phyloP scores from a whole-genome alignment of 2,888 invertebrate genomes.

The Papilio elwesi region DNA sequence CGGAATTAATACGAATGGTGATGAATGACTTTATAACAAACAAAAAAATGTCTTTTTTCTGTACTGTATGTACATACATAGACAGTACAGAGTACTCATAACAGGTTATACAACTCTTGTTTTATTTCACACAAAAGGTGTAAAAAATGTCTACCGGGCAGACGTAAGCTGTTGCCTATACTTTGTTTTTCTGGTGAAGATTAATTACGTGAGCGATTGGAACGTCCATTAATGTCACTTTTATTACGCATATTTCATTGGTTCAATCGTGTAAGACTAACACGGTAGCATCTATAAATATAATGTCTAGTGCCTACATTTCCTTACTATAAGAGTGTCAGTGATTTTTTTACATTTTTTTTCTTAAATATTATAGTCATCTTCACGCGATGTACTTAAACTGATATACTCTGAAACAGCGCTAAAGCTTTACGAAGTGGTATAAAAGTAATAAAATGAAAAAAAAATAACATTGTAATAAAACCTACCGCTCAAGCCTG shows the following conservation, averaged over 20 bases:
- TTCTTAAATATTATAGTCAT: too few species aligned
- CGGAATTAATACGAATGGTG: too few species aligned
- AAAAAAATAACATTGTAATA: too few species aligned
- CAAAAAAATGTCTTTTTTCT: too few species aligned
- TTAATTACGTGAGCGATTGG: constrained; percentile 62
- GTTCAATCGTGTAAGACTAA: constrained; percentile 55
- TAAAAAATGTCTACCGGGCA: constrained; percentile 11
- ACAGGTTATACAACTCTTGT: background rate
- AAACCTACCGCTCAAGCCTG: accelerated
- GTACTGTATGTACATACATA: background rate
- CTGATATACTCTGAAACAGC: too few species aligned
- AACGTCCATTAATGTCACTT: constrained; percentile 64
- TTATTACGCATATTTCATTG: constrained; percentile 68
- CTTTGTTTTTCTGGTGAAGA: constrained; percentile 53
- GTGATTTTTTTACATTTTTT: too few species aligned
- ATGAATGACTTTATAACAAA: too few species aligned
- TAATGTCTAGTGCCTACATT: background rate
- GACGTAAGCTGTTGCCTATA: constrained; percentile 10
- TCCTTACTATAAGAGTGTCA: background rate
- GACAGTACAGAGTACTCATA: background rate
- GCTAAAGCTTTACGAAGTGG: too few species aligned
- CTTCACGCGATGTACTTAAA: too few species aligned
- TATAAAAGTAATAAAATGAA: too few species aligned
- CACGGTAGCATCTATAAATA: constrained; percentile 25
- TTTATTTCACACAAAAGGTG: constrained; percentile 14